These are phyloP conservation scores for Pocillopora verrucosa DNA, from an alignment of 64 coral and sea anemone genomes.

Conservation along the genomic window DNA sequence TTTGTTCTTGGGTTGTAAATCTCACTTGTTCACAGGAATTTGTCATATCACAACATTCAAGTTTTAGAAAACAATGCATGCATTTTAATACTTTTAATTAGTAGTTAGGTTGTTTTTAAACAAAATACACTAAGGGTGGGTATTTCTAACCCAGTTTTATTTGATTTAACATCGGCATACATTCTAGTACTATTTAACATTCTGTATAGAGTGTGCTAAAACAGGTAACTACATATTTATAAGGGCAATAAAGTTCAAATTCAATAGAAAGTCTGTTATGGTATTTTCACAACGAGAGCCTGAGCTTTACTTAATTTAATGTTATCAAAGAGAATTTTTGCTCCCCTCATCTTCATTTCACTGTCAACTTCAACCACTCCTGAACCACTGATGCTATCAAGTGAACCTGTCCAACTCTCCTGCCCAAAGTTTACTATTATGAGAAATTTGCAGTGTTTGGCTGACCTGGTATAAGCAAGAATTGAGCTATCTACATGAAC, in stretches of 20 bases:
- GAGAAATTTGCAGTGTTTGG: background rate
- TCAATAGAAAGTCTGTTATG: background rate
- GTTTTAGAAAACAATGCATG: too few relatives aligned
- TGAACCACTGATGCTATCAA: constrained; percentile 47
- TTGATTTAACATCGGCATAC: too few relatives aligned
- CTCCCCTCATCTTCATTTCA: constrained; percentile 63
- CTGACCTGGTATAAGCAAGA: constrained; percentile 62
- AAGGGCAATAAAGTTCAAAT: background rate
- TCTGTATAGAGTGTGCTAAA: too few relatives aligned
- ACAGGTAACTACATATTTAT: too few relatives aligned
- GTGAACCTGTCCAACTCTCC: constrained; percentile 22
- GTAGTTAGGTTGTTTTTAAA: too few relatives aligned
- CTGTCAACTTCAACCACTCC: constrained; percentile 66
- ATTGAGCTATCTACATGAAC: constrained; percentile 57
- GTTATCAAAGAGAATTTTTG: constrained; percentile 5
- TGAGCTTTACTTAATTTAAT: constrained; percentile 64
- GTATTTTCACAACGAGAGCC: constrained; percentile 65
- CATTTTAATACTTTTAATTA: too few relatives aligned
- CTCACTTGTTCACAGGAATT: too few relatives aligned
- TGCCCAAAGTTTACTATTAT: constrained; percentile 77
- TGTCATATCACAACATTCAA: too few relatives aligned
- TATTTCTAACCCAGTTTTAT: too few relatives aligned
- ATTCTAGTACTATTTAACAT: too few relatives aligned
- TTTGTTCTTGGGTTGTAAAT: too few relatives aligned
- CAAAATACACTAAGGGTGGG: too few relatives aligned